These are phyloP conservation scores for Spisula solida DNA, from an alignment of 2,888 invertebrate species.

Conservation along the genomic window DNA sequence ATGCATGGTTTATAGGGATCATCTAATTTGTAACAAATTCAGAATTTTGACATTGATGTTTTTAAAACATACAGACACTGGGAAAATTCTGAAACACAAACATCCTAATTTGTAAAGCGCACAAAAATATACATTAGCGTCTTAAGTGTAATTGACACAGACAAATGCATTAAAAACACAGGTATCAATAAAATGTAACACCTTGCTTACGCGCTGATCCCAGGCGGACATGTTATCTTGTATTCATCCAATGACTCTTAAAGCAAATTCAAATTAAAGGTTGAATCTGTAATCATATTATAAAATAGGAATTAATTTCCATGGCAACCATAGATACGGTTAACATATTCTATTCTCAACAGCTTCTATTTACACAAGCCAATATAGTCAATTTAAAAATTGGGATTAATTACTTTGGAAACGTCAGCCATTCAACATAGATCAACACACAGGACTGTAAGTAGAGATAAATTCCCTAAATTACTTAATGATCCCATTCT, in stretches of 20 bases:
- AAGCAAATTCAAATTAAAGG: constrained; percentile 25
- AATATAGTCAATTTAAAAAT: constrained; percentile 30
- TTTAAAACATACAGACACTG: not conserved
- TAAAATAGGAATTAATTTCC: constrained; percentile 28
- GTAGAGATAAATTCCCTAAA: constrained; percentile 32
- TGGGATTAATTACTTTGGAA: constrained; percentile 40
- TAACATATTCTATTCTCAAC: not conserved
- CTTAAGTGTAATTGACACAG: not conserved
- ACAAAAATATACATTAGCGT: not conserved
- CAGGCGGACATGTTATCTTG: not conserved
- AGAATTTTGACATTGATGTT: constrained; percentile 11
- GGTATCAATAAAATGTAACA: not conserved
- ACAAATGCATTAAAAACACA: not conserved
- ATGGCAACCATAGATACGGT: constrained; percentile 8
- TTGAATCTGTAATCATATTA: constrained; percentile 6
- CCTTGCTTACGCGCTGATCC: not conserved
- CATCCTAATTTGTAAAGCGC: not conserved
- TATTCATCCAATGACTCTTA: not conserved
- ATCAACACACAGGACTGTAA: constrained; percentile 5
- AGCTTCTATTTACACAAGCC: constrained; percentile 4
- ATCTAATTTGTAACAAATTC: not conserved
- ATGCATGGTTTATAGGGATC: not conserved
- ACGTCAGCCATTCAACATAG: constrained; percentile 14
- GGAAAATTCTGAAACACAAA: not conserved
- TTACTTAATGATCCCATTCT: constrained; percentile 46